Evolutionary conservation across 2,113 vertebrate species (phyloP).

Genomic region (Odobenus rosmarus): DNA sequence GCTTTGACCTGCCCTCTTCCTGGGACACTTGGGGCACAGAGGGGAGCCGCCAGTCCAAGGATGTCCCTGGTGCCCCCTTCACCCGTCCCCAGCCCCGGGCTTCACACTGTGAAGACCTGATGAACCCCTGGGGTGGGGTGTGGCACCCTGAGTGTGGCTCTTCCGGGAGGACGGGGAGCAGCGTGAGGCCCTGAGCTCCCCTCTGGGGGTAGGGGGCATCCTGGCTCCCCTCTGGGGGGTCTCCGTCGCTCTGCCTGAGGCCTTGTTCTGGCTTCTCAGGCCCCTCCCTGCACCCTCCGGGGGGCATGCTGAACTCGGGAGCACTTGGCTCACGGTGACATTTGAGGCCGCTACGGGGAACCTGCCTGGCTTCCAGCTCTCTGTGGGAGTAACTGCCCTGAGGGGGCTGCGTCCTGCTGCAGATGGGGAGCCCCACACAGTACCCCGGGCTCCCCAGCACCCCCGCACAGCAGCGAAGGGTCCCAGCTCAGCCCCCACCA

Average conservation of each 20-base stretch:
- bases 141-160: not conserved
- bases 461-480: accelerated
- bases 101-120: not conserved
- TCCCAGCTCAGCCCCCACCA: not conserved
- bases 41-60: no score
- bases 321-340: accelerated
- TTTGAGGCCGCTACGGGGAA: not conserved
- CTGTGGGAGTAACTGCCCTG: accelerated
- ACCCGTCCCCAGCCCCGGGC: not conserved
- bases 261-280: not conserved
- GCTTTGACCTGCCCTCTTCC: not conserved
- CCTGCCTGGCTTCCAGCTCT: not conserved
- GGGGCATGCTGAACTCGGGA: no score
- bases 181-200: not conserved
- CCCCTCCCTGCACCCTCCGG: not conserved
- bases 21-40: not conserved
- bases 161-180: not conserved
- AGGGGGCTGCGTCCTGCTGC: not conserved
- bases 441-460: not conserved
- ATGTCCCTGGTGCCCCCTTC: accelerated
- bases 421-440: not conserved
- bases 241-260: not conserved
- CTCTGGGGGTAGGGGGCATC: no score
- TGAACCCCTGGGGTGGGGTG: no score
- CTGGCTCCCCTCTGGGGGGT: no score